These are phyloP conservation scores for Narcine bancroftii DNA, from an alignment of 2,113 vertebrate species.

Conservation along the genomic window DNA sequence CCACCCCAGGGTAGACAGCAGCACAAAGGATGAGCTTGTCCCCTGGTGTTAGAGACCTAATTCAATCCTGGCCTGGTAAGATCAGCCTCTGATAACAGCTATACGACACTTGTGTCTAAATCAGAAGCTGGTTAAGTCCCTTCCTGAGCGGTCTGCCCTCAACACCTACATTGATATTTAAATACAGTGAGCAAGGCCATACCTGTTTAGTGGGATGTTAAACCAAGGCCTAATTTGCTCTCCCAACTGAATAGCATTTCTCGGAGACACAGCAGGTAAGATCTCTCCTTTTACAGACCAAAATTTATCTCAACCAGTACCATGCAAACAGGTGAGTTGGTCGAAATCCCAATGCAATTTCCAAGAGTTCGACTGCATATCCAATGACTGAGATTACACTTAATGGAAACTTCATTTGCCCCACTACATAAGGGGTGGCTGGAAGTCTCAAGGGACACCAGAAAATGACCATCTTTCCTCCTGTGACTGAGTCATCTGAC, in stretches of 20 bases:
- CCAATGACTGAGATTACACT: not conserved
- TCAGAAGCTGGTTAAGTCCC: not conserved
- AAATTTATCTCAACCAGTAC: not conserved
- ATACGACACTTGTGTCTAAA: not conserved
- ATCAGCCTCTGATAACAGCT: not conserved
- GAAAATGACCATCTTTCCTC: not conserved
- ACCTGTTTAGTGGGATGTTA: not conserved
- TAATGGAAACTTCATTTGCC: not conserved
- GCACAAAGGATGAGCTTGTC: not conserved
- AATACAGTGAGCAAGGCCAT: not conserved
- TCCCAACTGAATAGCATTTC: not conserved
- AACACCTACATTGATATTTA: not conserved
- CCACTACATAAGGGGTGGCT: not conserved
- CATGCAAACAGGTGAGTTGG: no score
- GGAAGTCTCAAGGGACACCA: not conserved
- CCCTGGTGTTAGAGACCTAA: not conserved
- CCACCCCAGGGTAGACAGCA: not conserved
- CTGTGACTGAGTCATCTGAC: not conserved
- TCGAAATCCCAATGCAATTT: no score
- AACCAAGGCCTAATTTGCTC: not conserved
- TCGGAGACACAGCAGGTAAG: not conserved
- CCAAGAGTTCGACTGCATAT: not conserved
- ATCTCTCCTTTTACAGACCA: not conserved
- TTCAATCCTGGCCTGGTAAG: not conserved
- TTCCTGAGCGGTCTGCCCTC: no score